A percentile compares a stretch with the other conserved stretches of the same genome.
Evolutionary conservation across 2,797 vertebrate genomes (phyloP).

Genomic region (Vipera ursinii): DNA sequence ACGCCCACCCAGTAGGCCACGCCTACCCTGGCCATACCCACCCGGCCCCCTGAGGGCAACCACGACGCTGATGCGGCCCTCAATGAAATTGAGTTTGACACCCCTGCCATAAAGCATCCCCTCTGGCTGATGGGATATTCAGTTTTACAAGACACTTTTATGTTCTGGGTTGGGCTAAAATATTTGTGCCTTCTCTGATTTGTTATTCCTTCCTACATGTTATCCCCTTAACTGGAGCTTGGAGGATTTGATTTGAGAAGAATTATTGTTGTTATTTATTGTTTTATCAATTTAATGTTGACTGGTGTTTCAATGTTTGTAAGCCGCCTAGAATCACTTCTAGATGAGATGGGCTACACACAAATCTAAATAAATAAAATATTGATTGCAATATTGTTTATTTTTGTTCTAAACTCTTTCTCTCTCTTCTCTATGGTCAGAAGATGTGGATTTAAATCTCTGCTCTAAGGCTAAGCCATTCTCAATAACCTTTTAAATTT

Average conservation of each 20-base stretch:
- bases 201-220: slow-evolving; percentile 12
- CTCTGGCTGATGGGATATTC: not conserved
- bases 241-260: slow-evolving; percentile 31
- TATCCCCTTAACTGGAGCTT: slow-evolving; percentile 25
- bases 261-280: not conserved
- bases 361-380: not conserved
- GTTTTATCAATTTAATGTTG: not conserved
- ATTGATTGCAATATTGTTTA: slow-evolving; percentile 5
- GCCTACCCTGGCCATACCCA: too few species aligned
- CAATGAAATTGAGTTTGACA: too few species aligned
- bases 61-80: too few species aligned
- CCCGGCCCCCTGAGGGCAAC: too few species aligned
- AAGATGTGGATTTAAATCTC: slow-evolving; percentile 15
- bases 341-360: not conserved
- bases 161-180: slow-evolving; percentile 10
- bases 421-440: not conserved
- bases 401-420: not conserved
- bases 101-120: not conserved
- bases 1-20: too few species aligned
- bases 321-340: not conserved
- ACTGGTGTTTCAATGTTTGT: not conserved
- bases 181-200: not conserved
- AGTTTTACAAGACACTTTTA: slow-evolving; percentile 14
- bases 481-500: slow-evolving; percentile 2
- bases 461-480: not conserved